phyloP scores from a whole-genome alignment of 2,888 invertebrate species.

The Aleiodes testaceus region DNA sequence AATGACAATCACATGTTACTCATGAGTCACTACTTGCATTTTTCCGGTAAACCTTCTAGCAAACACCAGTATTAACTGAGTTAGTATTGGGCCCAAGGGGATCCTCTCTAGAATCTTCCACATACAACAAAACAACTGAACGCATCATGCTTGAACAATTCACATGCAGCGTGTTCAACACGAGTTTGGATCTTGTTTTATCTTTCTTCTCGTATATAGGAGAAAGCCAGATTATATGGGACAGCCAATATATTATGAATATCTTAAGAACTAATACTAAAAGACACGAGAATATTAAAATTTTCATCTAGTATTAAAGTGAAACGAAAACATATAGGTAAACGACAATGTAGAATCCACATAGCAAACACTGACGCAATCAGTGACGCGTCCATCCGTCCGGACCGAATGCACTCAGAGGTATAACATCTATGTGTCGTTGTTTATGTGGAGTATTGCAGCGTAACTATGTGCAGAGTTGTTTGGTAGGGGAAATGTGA shows the following conservation, averaged over 20 bases:
- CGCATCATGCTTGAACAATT: conserved; percentile 38
- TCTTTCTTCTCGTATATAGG: not conserved
- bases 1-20: conserved; percentile 11
- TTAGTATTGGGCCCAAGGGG: conserved; percentile 46
- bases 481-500: conserved; percentile 6
- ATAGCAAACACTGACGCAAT: conserved; percentile 61
- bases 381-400: conserved; percentile 53
- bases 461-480: conserved; percentile 7
- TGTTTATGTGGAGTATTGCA: conserved; percentile 20
- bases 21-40: not conserved
- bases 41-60: conserved; percentile 10
- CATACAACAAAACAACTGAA: conserved; percentile 29
- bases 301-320: conserved; percentile 32
- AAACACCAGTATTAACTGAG: conserved; percentile 45
- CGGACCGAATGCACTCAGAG: conserved; percentile 51
- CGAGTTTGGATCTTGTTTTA: conserved; percentile 8
- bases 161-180: conserved; percentile 42
- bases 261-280: not conserved
- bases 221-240: too few relatives aligned
- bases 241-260: not conserved
- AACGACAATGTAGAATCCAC: conserved; percentile 26
- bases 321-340: conserved; percentile 29
- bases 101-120: conserved; percentile 40
- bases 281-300: not conserved
- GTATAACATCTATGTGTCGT: conserved; percentile 45